Base-by-base conservation (phyloP, 2,113 vertebrate species). In the Ictalurus punctatus region DNA sequence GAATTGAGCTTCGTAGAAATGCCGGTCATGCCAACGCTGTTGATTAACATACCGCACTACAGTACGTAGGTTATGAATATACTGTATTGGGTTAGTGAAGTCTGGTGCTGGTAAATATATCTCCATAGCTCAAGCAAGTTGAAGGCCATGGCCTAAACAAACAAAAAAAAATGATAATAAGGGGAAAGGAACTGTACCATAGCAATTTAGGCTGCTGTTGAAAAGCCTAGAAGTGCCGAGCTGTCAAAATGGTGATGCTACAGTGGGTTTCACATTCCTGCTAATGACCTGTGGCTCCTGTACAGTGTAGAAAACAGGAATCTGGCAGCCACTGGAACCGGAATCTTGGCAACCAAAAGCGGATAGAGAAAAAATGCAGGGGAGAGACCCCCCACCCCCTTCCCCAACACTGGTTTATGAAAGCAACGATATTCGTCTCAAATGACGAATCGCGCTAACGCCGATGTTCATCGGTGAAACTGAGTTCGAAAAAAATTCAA, bases 161-260 rank as follows among this genome's bases (percentile, higher is more conserved):
- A 59, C 1, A 1, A 19, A 59, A 44, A 21, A 76, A 61, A 17
- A 63, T 30, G 10, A 52, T 27, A 78, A 86, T 78, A 54, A n/a
- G 13, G 6, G 1, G 23, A 1, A 87, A 69, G 69, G 34, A 37
- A 59, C 9, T 61, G 40, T 30, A 61, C 19, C 87, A 19, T n/a
- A 21, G 9, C 82, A 74, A 65, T 78, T 63, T 76, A 54, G 56
- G 37, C 58, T 27, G 12, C 37, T 27, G 56, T 71, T 78, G 58
- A 63, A 82, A 84, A 25, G 65, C 69, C 54, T 78, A 71, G 83
- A 87, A 48, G 87, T 84, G 81, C 59, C 10, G 71, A 84, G 82
- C 82, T 88, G 82, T 78, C 81, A 84, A 40, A 78, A 27, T 23
- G 1, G 56, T 17, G 58, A 65, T 21, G 87, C 69, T 78, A 63